phyloP scores from a whole-genome alignment of 2,113 vertebrate species.

The Junco hyemalis region DNA sequence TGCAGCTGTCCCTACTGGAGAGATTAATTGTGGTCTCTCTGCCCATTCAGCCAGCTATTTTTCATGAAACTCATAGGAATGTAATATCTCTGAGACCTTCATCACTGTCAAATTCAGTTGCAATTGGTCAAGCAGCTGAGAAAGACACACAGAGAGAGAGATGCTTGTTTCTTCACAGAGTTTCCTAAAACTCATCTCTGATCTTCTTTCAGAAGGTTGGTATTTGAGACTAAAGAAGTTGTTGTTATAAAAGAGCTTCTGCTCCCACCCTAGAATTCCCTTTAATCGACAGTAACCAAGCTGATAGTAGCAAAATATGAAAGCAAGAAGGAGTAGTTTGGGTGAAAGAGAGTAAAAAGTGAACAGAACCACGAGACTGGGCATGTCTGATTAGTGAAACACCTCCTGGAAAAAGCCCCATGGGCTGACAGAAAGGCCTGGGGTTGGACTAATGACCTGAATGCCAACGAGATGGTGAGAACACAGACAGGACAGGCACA shows the following conservation, averaged over 20 bases:
- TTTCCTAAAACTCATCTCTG: background rate
- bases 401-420: background rate
- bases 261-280: background rate
- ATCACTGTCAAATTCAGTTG: conserved; percentile 35
- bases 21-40: conserved; percentile 50
- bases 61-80: conserved; percentile 39
- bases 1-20: conserved; percentile 13
- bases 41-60: conserved; percentile 44
- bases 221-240: background rate
- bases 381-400: background rate
- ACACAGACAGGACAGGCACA: background rate
- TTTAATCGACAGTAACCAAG: background rate
- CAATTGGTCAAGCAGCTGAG: conserved; percentile 18
- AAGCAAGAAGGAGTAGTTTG: background rate
- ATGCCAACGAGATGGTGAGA: background rate
- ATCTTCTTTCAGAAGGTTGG: background rate
- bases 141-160: background rate
- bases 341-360: background rate
- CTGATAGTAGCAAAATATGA: background rate
- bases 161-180: background rate
- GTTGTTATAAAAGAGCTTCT: background rate
- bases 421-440: background rate
- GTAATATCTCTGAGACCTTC: conserved; percentile 19
- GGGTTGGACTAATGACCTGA: background rate
- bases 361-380: background rate